Base-by-base conservation (phyloP, 2,113 vertebrate genomes). In the Columbina picui region DNA sequence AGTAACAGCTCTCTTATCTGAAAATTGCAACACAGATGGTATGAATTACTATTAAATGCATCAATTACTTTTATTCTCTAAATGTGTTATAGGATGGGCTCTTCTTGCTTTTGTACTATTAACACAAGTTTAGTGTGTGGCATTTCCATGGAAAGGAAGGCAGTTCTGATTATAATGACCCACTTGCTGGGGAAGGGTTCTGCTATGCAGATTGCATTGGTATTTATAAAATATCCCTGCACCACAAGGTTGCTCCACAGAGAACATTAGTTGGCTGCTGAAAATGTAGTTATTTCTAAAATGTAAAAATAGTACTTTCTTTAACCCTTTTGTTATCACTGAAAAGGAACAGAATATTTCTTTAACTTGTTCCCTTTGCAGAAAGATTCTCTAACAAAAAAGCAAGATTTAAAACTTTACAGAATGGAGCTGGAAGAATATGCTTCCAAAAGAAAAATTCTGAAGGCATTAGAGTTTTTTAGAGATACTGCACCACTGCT, bases 1-100 rank as follows among this genome's bases (percentile, higher is more conserved):
- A 75, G 83, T 87, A 95, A 94, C 93, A 96, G 83, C 85, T 96
- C 95, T 96, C 88, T 96, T 96, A 96, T 97, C 96, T 97, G 89
- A 84, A 90, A 96, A 81, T 60, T 95, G 73, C 55, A 89, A 74
- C 86, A 83, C 96, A 96, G 94, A 94, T 97, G 96, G 93, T 96
- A 93, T 94, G 78, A 96, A 94, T 97, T 95, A 93, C 87, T 94
- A 55, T 94, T 89, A 92, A 96, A 94, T 94, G 84, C 67, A 91
- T 97, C 90, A 92, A 60, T 96, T 95, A 84, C 77, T 93, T 97
- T 89, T 94, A 67, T 96, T 91, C 90, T 89, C 77, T 84, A 89
- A 94, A 87, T 80, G 71, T 84, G 55, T 84, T 93, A 57, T 36
- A 94, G 84, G 36, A 85, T 86, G 78, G 63, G 32, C 53, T 83